Evolutionary conservation across 2,888 invertebrate genomes (phyloP), one percentile per base, ranked within the genome.

Genomic region (Mimachlamys varia): DNA sequence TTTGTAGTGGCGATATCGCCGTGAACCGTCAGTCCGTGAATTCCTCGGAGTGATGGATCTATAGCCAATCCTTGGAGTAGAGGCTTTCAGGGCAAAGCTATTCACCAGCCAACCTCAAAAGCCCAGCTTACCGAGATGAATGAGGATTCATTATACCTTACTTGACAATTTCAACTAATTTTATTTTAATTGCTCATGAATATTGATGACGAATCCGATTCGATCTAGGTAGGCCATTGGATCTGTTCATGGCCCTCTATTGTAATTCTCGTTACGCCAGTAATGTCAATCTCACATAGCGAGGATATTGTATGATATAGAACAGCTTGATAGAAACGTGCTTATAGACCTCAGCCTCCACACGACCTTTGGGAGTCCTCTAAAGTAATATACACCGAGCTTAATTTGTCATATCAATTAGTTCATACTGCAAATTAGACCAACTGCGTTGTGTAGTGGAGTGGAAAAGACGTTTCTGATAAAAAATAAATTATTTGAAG

Each of bases 141-240:
- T 76, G 76, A 33, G 76, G 76, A 76, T 76, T 76, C 76, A 76
- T 76, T 76, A 76, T 76, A 76, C 76, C 76, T 76, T 76, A 76
- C 76, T 76, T 76, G 76, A 76, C 76, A 76, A 76, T 76, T 76
- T 76, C 76, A 76, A 76, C 76, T 76, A 76, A 76, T 76, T 76
- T 76, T 76, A 76, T 76, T 76, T 76, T 76, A 76, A 76, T 76
- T 76, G 76, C 76, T 76, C 76, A 76, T 76, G 76, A 76, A 76
- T 76, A 76, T 76, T 76, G 76, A 76, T 76, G 76, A 76, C 33
- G 33, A 76, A 76, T 76, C 76, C 76, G 22, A 76, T 76, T 76
- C 33, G 76, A 76, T 76, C 76, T 76, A 76, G 76, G 76, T 76
- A 76, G 76, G 76, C 27, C 76, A 76, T 15, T 76, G 76, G 76